Evolutionary conservation across 2,113 vertebrate species (phyloP).

Genomic region (Bagarius yarrelli): DNA sequence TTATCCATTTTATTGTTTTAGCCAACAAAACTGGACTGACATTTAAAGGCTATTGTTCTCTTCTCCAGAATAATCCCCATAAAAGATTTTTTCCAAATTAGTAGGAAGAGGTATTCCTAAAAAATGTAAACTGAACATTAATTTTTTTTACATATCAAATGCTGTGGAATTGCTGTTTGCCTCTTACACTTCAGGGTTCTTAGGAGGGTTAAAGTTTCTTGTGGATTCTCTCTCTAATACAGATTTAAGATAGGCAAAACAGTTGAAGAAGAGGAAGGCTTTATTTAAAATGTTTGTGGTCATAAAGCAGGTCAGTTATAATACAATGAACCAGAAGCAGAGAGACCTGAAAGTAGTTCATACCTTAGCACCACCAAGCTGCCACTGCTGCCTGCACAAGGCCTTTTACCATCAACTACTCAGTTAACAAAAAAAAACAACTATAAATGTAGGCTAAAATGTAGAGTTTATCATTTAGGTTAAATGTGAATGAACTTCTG

Average conservation of each 20-base stretch:
- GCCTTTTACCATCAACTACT: too few relatives aligned
- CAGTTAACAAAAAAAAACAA: too few relatives aligned
- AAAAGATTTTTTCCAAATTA: neutral
- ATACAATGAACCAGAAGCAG: neutral
- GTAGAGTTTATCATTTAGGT: too few relatives aligned
- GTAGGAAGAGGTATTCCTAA: too few relatives aligned
- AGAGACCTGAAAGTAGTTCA: too few relatives aligned
- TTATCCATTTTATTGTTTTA: neutral
- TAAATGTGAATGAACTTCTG: too few relatives aligned
- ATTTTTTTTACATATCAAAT: neutral
- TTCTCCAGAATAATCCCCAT: constrained; percentile 5
- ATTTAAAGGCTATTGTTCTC: neutral
- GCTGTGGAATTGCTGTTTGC: neutral
- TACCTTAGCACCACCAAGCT: too few relatives aligned
- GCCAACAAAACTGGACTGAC: constrained; percentile 1
- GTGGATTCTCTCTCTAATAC: neutral
- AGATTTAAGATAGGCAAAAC: neutral
- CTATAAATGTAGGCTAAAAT: too few relatives aligned
- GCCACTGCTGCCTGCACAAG: too few relatives aligned
- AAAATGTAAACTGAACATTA: too few relatives aligned
- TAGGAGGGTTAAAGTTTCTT: neutral
- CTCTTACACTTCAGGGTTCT: neutral
- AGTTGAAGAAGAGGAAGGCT: too few relatives aligned
- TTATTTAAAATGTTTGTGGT: neutral
- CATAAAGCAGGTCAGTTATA: neutral